Evolutionary conservation across 2,113 vertebrate species (phyloP).

Genomic region (Lucifuga dentata): DNA sequence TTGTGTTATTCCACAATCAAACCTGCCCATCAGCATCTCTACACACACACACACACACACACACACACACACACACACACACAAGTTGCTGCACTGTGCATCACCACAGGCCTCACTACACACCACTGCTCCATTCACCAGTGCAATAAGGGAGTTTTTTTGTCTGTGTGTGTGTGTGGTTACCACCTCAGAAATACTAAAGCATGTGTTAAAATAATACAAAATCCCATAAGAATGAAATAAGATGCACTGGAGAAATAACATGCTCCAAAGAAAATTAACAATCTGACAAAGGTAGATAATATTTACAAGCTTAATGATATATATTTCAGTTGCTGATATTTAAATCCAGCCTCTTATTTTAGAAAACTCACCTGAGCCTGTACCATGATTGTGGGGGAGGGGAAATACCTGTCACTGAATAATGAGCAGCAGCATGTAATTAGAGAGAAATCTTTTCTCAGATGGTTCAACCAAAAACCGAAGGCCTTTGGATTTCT

Average conservation of each 20-base stretch:
- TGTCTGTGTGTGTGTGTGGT: conserved; percentile 51
- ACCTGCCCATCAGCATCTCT: conserved; percentile 57
- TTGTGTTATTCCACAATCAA: conserved; percentile 46
- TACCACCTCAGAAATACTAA: conserved; percentile 75
- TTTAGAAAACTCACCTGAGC: conserved; percentile 6
- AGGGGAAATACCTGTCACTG: background rate
- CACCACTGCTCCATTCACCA: conserved; percentile 36
- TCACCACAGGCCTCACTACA: conserved; percentile 27
- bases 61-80: too few relatives aligned
- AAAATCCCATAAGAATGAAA: conserved; percentile 50
- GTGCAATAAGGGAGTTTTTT: conserved; percentile 31
- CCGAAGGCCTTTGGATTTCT: conserved; percentile 62
- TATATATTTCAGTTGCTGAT: too few relatives aligned
- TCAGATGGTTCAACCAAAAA: conserved; percentile 60
- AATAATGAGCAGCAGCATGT: conserved; percentile 3
- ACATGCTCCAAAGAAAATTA: conserved; percentile 5
- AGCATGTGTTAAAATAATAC: conserved; percentile 73
- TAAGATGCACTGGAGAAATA: conserved; percentile 34
- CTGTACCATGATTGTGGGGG: background rate
- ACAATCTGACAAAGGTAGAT: background rate
- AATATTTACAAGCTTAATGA: too few relatives aligned
- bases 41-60: too few relatives aligned
- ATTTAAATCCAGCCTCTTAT: background rate
- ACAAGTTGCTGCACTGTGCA: too few relatives aligned
- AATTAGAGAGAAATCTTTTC: conserved; percentile 27